Base-by-base conservation (phyloP, 2,888 invertebrate genomes). In the Leistus spinibarbis region DNA sequence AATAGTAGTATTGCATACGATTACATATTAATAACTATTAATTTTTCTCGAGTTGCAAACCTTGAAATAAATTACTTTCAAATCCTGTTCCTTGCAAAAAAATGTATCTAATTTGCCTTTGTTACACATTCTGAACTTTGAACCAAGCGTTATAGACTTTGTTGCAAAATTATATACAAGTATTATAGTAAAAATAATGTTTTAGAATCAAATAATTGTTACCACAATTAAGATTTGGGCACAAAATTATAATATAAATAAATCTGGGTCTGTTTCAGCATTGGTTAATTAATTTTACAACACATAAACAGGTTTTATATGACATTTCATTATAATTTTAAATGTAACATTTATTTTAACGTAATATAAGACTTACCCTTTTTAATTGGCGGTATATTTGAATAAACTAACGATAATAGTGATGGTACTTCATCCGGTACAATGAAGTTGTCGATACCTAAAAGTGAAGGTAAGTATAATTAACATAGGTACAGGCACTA, bases 401-500 rank as follows among this genome's bases (percentile, higher is more conserved):
- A 93, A 83, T 94, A 95, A 0, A 94, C 90, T 2, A 95, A 87
- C 0, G 94, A 94, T 5, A 95, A 86, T 27, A 95, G 82, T 0
- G 95, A 93, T 0, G 94, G 94, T 67, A 95, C 79, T 84, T 95
- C 95, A 81, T 94, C 93, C 0, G 95, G 95, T 27, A 95, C 89
- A 79, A 95, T 91, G 19, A 94, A 85, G 0, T 90, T 86, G 67
- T 87, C 84, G 0, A 85, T 85, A 62, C 83, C 90, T 91, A 86
- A 65, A 88, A 89, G 77, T 80, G 76, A 75, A 66, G n/a, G n/a
- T n/a, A n/a, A n/a, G n/a, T n/a, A n/a, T n/a, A 71, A 24, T 65
- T 27, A 20, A n/a, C n/a, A n/a, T n/a, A n/a, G n/a, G n/a, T n/a
- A n/a, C n/a, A n/a, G n/a, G n/a, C n/a, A n/a, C n/a, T n/a, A n/a